Percentiles rank a stretch among this genome's conserved stretches.
These are phyloP conservation scores for Gavialis gangeticus DNA, from an alignment of 2,113 vertebrate genomes.

Conservation along the genomic window DNA sequence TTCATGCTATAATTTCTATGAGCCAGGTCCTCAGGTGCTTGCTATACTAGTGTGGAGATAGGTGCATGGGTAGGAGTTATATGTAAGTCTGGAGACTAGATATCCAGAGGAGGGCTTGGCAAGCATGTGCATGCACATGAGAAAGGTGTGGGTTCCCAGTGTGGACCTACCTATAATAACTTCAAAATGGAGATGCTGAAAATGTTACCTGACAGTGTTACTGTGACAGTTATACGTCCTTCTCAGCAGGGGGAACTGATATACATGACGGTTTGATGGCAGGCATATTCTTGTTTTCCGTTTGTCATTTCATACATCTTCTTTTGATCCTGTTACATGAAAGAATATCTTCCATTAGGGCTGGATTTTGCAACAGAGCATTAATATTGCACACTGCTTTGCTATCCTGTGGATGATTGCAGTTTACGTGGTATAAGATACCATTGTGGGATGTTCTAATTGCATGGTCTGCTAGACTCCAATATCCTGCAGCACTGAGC, in stretches of 20 bases:
- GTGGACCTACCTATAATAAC: not conserved
- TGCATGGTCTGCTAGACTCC: not conserved
- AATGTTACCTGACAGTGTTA: not conserved
- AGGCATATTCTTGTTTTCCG: not conserved
- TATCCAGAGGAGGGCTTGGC: not conserved
- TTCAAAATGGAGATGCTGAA: not conserved
- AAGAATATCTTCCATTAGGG: fast-evolving
- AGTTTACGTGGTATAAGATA: not conserved
- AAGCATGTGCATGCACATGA: not conserved
- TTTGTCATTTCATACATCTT: not conserved
- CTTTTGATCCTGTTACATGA: not conserved
- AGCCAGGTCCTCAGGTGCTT: too few species aligned
- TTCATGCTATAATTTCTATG: too few species aligned
- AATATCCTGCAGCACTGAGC: not conserved
- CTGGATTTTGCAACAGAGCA: not conserved
- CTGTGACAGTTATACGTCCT: not conserved
- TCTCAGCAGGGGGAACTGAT: not conserved
- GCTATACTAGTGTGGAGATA: too few species aligned
- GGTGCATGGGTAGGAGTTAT: too few species aligned
- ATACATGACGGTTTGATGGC: not conserved
- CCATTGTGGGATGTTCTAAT: not conserved
- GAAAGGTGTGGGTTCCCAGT: not conserved
- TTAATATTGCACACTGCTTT: not conserved
- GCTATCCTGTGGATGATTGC: not conserved
- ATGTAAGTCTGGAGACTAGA: too few species aligned